Conservation (phyloP, 2,113 vertebrate species). For the Heterocephalus glaber region DNA sequence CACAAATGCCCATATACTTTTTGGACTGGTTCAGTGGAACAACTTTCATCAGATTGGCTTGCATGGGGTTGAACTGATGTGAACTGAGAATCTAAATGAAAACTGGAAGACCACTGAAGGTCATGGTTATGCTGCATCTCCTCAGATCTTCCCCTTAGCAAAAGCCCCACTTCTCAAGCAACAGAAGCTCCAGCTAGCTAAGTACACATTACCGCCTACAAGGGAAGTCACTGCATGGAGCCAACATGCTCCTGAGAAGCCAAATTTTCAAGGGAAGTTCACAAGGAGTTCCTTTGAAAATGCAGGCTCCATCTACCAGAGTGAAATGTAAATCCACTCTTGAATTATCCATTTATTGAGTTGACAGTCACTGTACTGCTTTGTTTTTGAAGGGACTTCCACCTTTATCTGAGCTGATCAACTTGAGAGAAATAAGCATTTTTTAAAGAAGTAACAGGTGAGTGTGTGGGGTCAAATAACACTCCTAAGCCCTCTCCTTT, state of each 20-base stretch:
- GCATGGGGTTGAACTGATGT: neutral
- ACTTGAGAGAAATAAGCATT: neutral
- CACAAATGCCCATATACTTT: neutral
- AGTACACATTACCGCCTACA: neutral
- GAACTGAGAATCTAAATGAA: neutral
- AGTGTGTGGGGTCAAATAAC: neutral
- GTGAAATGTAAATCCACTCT: neutral
- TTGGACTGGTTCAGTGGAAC: neutral
- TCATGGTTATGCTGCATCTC: neutral
- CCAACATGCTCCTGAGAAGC: neutral
- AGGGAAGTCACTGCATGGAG: neutral
- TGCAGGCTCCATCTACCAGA: neutral
- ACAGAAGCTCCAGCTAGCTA: neutral
- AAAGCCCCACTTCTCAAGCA: neutral
- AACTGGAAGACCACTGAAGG: neutral
- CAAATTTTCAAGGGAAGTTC: neutral
- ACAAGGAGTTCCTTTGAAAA: neutral
- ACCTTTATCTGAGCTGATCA: neutral
- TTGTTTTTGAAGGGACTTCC: neutral
- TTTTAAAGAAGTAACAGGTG: neutral
- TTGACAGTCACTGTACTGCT: neutral
- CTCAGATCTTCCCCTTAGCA: neutral
- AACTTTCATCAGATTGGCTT: neutral
- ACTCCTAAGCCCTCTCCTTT: neutral
- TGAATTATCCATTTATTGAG: neutral